These are phyloP conservation scores for Lacerta agilis DNA, from an alignment of 2,797 vertebrate species.

Conservation along the genomic window DNA sequence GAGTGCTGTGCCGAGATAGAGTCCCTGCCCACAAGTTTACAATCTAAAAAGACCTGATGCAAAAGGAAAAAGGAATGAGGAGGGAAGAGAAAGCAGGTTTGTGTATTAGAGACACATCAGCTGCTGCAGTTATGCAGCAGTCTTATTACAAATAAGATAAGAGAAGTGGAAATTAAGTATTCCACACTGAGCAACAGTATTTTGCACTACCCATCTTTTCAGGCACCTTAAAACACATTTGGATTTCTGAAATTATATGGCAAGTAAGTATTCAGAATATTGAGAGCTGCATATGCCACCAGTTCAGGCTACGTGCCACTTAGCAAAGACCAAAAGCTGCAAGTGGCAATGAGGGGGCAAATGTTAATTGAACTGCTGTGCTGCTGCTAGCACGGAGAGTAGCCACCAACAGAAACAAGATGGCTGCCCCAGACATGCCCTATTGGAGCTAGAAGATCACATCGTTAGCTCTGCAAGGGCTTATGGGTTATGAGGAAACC, in stretches of 20 bases:
- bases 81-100: not conserved
- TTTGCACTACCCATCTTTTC: constrained; percentile 2
- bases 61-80: not conserved
- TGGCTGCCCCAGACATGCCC: constrained; percentile 73
- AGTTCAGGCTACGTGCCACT: constrained; percentile 62
- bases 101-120: not conserved
- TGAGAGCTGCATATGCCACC: constrained; percentile 30
- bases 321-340: constrained; percentile 68
- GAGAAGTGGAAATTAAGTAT: constrained; percentile 6
- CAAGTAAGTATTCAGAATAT: constrained; percentile 19
- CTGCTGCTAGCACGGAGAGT: constrained; percentile 63
- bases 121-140: not conserved
- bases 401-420: constrained; percentile 73
- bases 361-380: constrained; percentile 73
- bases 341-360: constrained; percentile 64
- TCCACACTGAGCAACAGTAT: not conserved
- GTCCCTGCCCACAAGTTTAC: not conserved
- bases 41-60: not conserved
- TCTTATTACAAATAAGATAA: not conserved
- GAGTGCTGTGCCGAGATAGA: not conserved
- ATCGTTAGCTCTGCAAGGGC: constrained; percentile 79
- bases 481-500: constrained; percentile 81
- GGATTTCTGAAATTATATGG: not conserved
- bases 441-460: constrained; percentile 66
- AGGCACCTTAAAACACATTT: constrained; percentile 6